Percentiles rank a stretch among this genome's conserved stretches.
phyloP scores from a whole-genome alignment of 1,140 invertebrate genomes.

The Paramacrobiotus metropolitanus region DNA sequence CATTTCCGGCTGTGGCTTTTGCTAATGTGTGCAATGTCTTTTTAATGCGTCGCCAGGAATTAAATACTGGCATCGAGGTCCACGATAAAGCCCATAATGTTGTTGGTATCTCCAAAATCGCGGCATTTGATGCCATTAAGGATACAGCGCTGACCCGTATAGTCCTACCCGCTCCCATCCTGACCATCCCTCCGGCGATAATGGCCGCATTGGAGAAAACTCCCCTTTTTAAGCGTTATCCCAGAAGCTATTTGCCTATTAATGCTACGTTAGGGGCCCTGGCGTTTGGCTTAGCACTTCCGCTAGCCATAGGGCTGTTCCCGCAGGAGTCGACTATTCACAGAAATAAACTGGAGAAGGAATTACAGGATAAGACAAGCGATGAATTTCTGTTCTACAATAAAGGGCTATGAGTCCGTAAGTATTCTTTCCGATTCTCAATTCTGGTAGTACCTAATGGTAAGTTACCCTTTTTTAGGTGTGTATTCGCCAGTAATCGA shows the following conservation, averaged over 20 bases:
- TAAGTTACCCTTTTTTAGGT: no score
- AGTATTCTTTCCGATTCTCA: no score
- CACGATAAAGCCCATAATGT: conserved; percentile 22
- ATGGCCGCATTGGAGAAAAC: conserved; percentile 24
- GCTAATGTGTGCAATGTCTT: conserved; percentile 28
- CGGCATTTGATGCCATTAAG: conserved; percentile 22
- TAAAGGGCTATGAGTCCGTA: background rate
- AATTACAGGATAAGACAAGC: background rate
- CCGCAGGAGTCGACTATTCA: conserved; percentile 16
- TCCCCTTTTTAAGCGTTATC: conserved; percentile 16
- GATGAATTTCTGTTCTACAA: background rate
- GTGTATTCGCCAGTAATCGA: no score
- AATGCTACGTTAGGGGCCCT: conserved; percentile 21
- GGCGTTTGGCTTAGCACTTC: conserved; percentile 23
- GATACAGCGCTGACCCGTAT: conserved; percentile 23
- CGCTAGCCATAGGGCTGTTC: conserved; percentile 23
- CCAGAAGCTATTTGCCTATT: conserved; percentile 20
- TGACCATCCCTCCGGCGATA: conserved; percentile 22
- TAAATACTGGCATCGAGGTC: conserved; percentile 27
- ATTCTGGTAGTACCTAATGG: no score
- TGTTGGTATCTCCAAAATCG: conserved; percentile 26
- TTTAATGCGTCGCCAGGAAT: conserved; percentile 28
- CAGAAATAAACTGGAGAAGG: background rate
- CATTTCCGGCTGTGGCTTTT: conserved; percentile 26
- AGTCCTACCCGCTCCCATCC: conserved; percentile 23